Evolutionary conservation across 2,113 vertebrate species (phyloP).

Genomic region (Melanostigma gelatinosum): DNA sequence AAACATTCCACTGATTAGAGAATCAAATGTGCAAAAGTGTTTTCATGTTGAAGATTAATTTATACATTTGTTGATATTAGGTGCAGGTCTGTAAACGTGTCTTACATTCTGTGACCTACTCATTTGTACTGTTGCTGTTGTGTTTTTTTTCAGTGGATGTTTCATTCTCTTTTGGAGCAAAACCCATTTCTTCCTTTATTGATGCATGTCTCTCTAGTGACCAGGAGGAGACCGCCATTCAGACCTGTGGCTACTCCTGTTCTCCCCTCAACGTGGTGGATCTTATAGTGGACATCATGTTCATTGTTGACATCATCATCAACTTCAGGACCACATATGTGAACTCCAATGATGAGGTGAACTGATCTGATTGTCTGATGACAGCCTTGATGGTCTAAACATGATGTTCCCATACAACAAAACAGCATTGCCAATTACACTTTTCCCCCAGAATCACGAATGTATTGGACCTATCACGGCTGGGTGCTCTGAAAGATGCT

Average conservation of each 20-base stretch:
- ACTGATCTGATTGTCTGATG: not conserved
- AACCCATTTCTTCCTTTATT: not conserved
- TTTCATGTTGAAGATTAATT: not conserved
- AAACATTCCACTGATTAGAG: not conserved
- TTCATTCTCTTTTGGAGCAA: not conserved
- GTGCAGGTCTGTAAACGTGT: not conserved
- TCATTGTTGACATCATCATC: slow-evolving; percentile 92
- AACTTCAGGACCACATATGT: slow-evolving; percentile 95
- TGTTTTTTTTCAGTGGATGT: not conserved
- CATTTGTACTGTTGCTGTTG: not conserved
- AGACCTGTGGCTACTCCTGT: slow-evolving; percentile 86
- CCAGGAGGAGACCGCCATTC: slow-evolving; percentile 78
- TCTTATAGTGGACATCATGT: slow-evolving; percentile 95
- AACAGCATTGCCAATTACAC: not conserved
- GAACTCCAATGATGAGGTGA: slow-evolving; percentile 89
- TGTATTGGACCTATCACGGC: not conserved
- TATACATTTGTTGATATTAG: not conserved
- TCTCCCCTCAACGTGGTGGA: slow-evolving; percentile 89
- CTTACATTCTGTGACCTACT: not conserved
- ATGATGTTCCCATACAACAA: too few relatives aligned
- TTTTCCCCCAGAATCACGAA: too few relatives aligned
- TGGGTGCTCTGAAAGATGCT: not conserved
- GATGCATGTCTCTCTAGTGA: slow-evolving; percentile 77
- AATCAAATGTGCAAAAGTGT: not conserved
- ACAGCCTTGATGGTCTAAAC: not conserved